Evolutionary conservation across 2,797 vertebrate species (phyloP).

Genomic region (Myoxocephalus aenaeus): DNA sequence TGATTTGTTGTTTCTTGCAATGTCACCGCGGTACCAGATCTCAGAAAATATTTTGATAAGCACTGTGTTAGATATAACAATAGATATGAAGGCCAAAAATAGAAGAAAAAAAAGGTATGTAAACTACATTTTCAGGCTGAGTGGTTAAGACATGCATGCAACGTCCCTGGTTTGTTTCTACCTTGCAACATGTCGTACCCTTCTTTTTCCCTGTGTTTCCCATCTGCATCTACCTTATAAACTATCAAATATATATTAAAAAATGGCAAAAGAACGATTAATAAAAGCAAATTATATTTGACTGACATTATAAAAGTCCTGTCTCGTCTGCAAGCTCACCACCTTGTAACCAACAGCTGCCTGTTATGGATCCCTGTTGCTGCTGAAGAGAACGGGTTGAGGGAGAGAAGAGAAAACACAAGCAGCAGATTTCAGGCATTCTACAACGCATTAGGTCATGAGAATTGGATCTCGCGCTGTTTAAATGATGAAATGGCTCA

Average conservation of each 20-base stretch:
- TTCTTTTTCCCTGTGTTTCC: neutral
- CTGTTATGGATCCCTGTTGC: conserved; percentile 64
- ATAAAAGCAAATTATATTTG: neutral
- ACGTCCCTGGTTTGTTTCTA: neutral
- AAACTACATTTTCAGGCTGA: neutral
- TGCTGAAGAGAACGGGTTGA: conserved; percentile 75
- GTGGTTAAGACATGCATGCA: neutral
- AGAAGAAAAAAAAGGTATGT: neutral
- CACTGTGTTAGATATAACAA: conserved; percentile 2
- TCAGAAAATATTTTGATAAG: neutral
- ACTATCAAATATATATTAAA: neutral
- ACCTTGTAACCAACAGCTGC: conserved; percentile 55
- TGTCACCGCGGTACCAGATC: neutral
- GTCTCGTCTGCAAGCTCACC: conserved; percentile 23
- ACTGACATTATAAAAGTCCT: neutral
- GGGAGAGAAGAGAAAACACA: conserved; percentile 81
- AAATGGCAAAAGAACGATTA: neutral
- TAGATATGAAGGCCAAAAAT: neutral
- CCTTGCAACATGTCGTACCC: neutral
- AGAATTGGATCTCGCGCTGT: conserved; percentile 82
- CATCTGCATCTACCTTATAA: neutral
- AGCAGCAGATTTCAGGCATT: conserved; percentile 80
- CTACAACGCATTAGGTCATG: conserved; percentile 88
- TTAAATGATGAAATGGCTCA: conserved; percentile 84
- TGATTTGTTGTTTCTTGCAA: neutral